A percentile compares a stretch with the other conserved stretches of the same genome.
phyloP scores from a whole-genome alignment of 2,113 vertebrate species.

The Sterna hirundo region DNA sequence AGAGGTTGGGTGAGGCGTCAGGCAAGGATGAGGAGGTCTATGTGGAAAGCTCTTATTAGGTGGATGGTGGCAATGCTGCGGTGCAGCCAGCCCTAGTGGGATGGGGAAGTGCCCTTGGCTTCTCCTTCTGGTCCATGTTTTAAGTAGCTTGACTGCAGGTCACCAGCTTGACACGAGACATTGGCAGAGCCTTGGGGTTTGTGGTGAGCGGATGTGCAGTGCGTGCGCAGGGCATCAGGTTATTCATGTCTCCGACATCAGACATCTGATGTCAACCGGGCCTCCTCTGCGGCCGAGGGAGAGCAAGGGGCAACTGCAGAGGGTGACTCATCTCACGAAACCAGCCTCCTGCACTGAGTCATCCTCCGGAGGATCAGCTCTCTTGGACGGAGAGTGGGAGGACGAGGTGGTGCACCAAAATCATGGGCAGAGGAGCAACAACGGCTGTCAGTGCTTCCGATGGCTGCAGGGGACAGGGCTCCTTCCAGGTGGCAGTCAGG shows the following conservation, averaged over 20 bases:
- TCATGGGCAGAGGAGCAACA: background rate
- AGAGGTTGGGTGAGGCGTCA: background rate
- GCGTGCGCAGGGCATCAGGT: background rate
- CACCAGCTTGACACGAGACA: accelerated
- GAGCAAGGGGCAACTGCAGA: background rate
- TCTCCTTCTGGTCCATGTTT: background rate
- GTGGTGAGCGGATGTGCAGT: background rate
- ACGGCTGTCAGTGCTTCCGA: accelerated
- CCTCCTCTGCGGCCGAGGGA: background rate
- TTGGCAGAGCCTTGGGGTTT: background rate
- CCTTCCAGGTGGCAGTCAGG: background rate
- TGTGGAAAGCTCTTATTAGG: background rate
- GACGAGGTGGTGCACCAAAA: background rate
- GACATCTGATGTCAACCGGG: background rate
- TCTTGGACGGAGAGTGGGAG: background rate
- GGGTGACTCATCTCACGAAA: background rate
- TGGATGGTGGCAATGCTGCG: background rate
- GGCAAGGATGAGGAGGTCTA: background rate
- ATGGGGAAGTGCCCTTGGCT: background rate
- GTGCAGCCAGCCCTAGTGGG: background rate
- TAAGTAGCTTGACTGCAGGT: background rate
- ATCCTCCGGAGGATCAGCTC: background rate
- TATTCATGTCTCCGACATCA: background rate
- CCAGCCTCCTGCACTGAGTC: background rate
- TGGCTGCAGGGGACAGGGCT: background rate